Evolutionary conservation across 2,888 invertebrate genomes (phyloP), one percentile per base, ranked within the genome.

Genomic region (Drosophila colorata): DNA sequence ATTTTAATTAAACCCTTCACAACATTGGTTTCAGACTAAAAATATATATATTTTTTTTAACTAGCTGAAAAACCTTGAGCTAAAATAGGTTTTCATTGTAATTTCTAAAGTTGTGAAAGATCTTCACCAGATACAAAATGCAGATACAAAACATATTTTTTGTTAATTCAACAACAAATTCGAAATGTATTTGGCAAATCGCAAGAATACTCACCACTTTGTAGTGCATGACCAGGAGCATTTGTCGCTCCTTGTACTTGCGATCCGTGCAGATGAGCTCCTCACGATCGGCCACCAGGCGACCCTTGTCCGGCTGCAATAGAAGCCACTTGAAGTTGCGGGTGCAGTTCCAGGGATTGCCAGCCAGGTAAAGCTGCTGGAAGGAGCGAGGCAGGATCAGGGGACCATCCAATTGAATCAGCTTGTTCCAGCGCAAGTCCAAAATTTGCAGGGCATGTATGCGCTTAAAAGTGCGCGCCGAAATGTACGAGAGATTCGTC

Each of bases 301-400:
- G 74, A 0, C 86, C 83, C 60, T 91, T 91, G 8, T 91, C 89
- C 2, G 88, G 78, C 70, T 87, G 82, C 13, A 91, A 61, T 8
- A 91, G 46, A 11, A 92, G 52, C 92, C 92, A 92, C 73, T 91
- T 91, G 33, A 92, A 89, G 52, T 91, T 92, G 28, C 87, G 87
- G 0, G 91, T 90, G 59, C 92, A 92, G 68, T 92, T 92, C 92
- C 92, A 92, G 0, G 89, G 90, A 83, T 92, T 92, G 11, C 92
- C 91, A 40, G 89, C 88, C 59, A 92, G 74, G 61, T 90, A 92
- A 0, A 92, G 73, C 23, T 90, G 70, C 61, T 91, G 76, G 47
- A 92, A 90, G 47, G 68, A 64, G 18, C 75, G 78, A 2, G 92
- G 89, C 46, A 92, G 65, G 8, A 87, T 41, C 23, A 91, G 67